Evolutionary conservation across 1,140 invertebrate genomes (phyloP), one percentile per base, ranked within the genome.

Genomic region (Saccostrea echinata): DNA sequence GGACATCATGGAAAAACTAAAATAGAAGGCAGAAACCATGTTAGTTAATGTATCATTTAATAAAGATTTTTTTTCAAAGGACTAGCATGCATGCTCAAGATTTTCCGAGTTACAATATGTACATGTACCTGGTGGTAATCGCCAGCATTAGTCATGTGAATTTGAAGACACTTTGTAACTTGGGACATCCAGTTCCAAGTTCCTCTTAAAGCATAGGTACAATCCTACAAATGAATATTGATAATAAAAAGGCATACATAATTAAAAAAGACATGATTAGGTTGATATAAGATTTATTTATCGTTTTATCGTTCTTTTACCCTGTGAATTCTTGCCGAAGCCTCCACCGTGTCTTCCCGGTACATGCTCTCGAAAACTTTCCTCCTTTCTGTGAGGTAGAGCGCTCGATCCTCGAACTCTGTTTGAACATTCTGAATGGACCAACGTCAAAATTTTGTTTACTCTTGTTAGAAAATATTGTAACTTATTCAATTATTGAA

Each of bases 331-430:
- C 91, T 24, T 11, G 91, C 83, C 2, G 92, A 90, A 0, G 84
- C 86, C 27, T 91, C 90, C 16, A 93, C 81, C 30, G 91, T 90
- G 53, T 93, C 91, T 27, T 90, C 90, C 82, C 93, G 87, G 89
- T 93, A 93, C 35, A 94, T 91, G 81, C 93, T 93, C 13, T 93
- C 92, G 88, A 94, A 94, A 6, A 94, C 93, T 52, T 91, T 90
- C 30, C 88, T 87, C 30, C 93, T 81, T 18, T 92, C 88, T 21
- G 90, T 92, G 52, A 94, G 91, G 89, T 94, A 94, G 43, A 93
- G 85, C 0, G 93, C 93, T 57, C 93, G 87, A 3, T 92, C 92
- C 84, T 93, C 92, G 84, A 94, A 90, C 61, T 94, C 92, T 64
- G 91, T 88, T 84, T 93, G 92, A 3, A 92, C 91, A 90, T 92